phyloP scores from a whole-genome alignment of 1,140 invertebrate genomes.

The Ips nitidus region DNA sequence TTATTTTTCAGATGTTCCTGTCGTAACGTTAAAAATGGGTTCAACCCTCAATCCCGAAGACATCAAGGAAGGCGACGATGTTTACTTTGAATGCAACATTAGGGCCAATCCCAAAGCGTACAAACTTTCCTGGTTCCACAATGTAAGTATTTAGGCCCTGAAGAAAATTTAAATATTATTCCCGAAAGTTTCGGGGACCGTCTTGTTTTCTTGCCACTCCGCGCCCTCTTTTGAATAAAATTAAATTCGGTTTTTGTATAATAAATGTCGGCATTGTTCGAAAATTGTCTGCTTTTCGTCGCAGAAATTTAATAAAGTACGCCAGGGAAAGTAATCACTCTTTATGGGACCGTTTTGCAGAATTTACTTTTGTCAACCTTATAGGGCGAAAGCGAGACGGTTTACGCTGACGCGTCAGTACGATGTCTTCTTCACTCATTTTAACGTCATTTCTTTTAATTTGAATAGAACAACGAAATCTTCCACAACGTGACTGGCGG shows the following conservation, averaged over 20 bases:
- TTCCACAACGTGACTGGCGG: slow-evolving; percentile 76
- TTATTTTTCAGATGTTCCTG: slow-evolving; percentile 74
- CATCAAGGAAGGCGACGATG: slow-evolving; percentile 89
- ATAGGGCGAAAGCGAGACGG: too few relatives aligned
- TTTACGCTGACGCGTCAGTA: too few relatives aligned
- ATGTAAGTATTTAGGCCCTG: slow-evolving; percentile 64
- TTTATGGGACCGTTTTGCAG: slow-evolving; percentile 7
- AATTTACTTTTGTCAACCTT: slow-evolving; percentile 1
- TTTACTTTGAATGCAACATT: slow-evolving; percentile 91
- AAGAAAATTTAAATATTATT: slow-evolving; percentile 42
- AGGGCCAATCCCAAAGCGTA: slow-evolving; percentile 80
- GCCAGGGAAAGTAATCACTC: slow-evolving; percentile 5
- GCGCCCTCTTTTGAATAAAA: slow-evolving; percentile 29
- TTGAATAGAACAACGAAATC: slow-evolving; percentile 68
- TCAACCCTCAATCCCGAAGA: slow-evolving; percentile 82
- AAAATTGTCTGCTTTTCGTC: slow-evolving; percentile 13
- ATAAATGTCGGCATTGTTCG: slow-evolving; percentile 24
- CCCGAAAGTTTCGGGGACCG: slow-evolving; percentile 21
- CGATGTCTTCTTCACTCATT: too few relatives aligned
- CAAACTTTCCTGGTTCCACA: slow-evolving; percentile 83
- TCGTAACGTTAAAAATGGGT: slow-evolving; percentile 79
- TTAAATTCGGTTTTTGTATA: slow-evolving; percentile 32
- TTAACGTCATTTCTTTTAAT: too few relatives aligned
- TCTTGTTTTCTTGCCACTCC: slow-evolving; percentile 20
- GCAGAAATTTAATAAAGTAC: slow-evolving; percentile 24